These are phyloP conservation scores for Chaetodon auriga DNA, from an alignment of 2,113 vertebrate genomes.

Conservation along the genomic window DNA sequence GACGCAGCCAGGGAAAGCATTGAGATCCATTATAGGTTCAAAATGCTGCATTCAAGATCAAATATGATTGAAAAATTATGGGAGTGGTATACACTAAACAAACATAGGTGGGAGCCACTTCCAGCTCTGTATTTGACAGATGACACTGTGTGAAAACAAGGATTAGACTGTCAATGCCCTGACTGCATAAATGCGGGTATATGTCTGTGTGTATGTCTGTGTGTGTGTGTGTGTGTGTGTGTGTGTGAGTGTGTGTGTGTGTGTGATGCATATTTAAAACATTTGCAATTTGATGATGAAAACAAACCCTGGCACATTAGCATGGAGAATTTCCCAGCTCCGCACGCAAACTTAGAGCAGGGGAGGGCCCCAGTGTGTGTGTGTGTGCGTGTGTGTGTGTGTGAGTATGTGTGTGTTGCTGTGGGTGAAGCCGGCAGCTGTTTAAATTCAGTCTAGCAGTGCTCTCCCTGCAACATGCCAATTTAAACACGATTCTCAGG, in stretches of 20 bases:
- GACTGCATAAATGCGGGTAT: conserved; percentile 54
- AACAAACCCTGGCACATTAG: conserved; percentile 83
- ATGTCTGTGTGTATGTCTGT: conserved; percentile 10
- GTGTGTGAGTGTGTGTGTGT: conserved; percentile 24
- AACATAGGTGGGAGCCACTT: conserved; percentile 64
- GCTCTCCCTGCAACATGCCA: conserved; percentile 72
- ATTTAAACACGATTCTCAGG: conserved; percentile 76
- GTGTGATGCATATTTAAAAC: conserved; percentile 80
- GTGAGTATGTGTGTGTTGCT: conserved; percentile 43
- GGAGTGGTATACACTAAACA: conserved; percentile 61
- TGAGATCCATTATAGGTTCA: conserved; percentile 17
- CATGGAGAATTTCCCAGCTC: conserved; percentile 78
- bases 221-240: conserved; percentile 28
- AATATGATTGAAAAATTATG: conserved; percentile 58
- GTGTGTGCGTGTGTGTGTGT: conserved; percentile 7
- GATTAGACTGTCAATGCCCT: conserved; percentile 59
- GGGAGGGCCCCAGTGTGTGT: conserved; percentile 63
- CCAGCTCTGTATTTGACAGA: conserved; percentile 63
- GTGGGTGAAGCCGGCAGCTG: conserved; percentile 78
- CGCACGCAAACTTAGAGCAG: conserved; percentile 78
- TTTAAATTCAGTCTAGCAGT: conserved; percentile 75
- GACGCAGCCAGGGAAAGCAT: conserved; percentile 18
- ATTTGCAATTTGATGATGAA: conserved; percentile 84
- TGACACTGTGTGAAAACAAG: conserved; percentile 69
- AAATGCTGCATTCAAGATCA: conserved; percentile 41